Evolutionary conservation across 1,140 invertebrate genomes (phyloP).

Genomic region (Drosophila nigrodunni): DNA sequence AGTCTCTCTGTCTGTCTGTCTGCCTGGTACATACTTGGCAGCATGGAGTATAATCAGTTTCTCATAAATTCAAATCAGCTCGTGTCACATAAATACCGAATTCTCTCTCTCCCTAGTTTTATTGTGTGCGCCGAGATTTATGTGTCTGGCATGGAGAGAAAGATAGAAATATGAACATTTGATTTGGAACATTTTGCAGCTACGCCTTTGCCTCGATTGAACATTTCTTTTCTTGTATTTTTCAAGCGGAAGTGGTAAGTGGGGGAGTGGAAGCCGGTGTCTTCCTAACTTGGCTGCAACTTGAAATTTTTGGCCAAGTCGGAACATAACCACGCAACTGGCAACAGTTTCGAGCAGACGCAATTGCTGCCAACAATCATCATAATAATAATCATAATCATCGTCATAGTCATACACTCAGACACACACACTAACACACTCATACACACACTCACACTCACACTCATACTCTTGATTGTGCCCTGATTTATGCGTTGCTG

Average conservation of each 20-base stretch:
- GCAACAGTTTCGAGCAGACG: slow-evolving; percentile 33
- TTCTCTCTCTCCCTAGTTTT: not conserved
- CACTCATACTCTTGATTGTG: slow-evolving; percentile 23
- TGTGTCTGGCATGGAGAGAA: slow-evolving; percentile 62
- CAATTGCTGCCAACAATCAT: slow-evolving; percentile 47
- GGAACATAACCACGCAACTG: slow-evolving; percentile 47
- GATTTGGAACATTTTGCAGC: slow-evolving; percentile 54
- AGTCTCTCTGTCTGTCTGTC: not conserved
- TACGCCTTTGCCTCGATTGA: slow-evolving; percentile 56
- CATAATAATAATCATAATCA: slow-evolving; percentile 19
- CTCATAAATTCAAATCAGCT: slow-evolving; percentile 81
- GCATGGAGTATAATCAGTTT: slow-evolving; percentile 77
- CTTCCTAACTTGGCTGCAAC: slow-evolving; percentile 52
- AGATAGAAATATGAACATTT: slow-evolving; percentile 73
- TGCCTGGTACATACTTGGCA: slow-evolving; percentile 20
- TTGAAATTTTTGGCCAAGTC: slow-evolving; percentile 47
- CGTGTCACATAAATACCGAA: slow-evolving; percentile 29
- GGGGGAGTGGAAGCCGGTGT: slow-evolving; percentile 5
- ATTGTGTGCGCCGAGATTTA: slow-evolving; percentile 70
- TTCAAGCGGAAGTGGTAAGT: not conserved
- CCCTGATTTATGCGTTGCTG: slow-evolving; percentile 74
- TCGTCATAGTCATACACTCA: slow-evolving; percentile 13
- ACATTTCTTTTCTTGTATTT: slow-evolving; percentile 39
- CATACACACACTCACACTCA: slow-evolving; percentile 4
- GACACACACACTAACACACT: not conserved